Percentiles rank a stretch among this genome's conserved stretches.
phyloP scores from a whole-genome alignment of 2,113 vertebrate genomes.

The Pseudorasbora parva region DNA sequence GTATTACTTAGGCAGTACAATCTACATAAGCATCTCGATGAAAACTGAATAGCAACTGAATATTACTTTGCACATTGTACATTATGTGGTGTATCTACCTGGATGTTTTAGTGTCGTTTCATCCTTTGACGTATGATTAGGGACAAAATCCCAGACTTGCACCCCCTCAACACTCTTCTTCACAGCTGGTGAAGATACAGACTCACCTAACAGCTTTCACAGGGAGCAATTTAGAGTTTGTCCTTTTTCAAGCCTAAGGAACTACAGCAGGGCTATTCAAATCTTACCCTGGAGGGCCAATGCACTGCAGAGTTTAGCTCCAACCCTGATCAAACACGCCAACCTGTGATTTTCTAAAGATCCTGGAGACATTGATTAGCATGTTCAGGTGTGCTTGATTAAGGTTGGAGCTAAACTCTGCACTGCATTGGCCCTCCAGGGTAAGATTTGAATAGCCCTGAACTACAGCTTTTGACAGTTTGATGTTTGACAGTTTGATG shows the following conservation, averaged over 20 bases:
- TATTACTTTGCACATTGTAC: background rate
- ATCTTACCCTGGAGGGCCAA: no score
- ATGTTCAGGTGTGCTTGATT: no score
- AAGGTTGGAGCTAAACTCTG: no score
- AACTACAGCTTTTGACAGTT: no score
- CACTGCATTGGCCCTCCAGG: no score
- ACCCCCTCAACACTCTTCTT: slow-evolving; percentile 41
- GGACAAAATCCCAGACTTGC: slow-evolving; percentile 30
- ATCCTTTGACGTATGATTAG: slow-evolving; percentile 29
- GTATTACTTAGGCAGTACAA: background rate
- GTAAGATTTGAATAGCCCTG: no score
- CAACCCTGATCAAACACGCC: no score
- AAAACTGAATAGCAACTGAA: background rate
- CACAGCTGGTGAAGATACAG: slow-evolving; percentile 44
- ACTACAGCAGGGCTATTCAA: no score
- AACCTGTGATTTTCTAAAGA: no score
- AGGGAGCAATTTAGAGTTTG: slow-evolving; percentile 44
- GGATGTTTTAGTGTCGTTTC: slow-evolving; percentile 20
- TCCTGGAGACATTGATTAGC: no score
- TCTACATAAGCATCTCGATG: background rate
- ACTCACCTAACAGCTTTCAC: slow-evolving; percentile 50
- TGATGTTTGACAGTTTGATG: no score
- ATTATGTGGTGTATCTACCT: slow-evolving; percentile 5
- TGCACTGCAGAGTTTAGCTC: no score
- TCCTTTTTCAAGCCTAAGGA: slow-evolving; percentile 39